phyloP scores from a whole-genome alignment of 2,888 invertebrate genomes.

The Euplexia lucipara region DNA sequence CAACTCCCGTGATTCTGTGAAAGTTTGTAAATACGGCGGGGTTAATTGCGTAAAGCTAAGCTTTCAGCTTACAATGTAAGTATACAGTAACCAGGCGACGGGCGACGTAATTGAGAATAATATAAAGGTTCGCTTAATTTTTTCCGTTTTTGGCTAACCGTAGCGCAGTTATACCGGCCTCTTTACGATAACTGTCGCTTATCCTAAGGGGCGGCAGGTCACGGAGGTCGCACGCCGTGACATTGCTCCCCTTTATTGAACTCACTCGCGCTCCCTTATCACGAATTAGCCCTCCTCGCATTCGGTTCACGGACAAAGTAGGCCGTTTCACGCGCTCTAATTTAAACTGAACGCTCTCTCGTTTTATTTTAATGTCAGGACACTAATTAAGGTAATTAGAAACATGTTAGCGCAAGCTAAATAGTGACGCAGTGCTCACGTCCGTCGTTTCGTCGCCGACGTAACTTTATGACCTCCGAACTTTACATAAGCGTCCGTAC shows the following conservation, averaged over 20 bases:
- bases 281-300: constrained; percentile 85
- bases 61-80: constrained; percentile 37
- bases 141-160: constrained; percentile 56
- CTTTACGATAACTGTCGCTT: constrained; percentile 79
- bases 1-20: constrained; percentile 61
- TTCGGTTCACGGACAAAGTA: constrained; percentile 86
- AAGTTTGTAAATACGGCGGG: constrained; percentile 63
- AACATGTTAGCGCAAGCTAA: constrained; percentile 79
- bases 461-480: constrained; percentile 50
- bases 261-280: constrained; percentile 85
- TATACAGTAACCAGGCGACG: constrained; percentile 20
- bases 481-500: constrained; percentile 38
- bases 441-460: constrained; percentile 59
- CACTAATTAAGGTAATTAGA: constrained; percentile 88
- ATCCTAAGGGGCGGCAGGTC: constrained; percentile 74
- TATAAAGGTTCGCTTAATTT: constrained; percentile 61
- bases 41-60: constrained; percentile 51
- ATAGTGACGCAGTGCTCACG: constrained; percentile 70
- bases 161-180: constrained; percentile 63
- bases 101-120: constrained; percentile 52
- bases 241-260: constrained; percentile 84
- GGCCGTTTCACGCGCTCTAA: constrained; percentile 84
- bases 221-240: constrained; percentile 76
- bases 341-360: constrained; percentile 84
- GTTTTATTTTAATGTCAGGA: constrained; percentile 83